phyloP scores from a whole-genome alignment of 2,113 vertebrate species.

The Gallinago jamesoni region DNA sequence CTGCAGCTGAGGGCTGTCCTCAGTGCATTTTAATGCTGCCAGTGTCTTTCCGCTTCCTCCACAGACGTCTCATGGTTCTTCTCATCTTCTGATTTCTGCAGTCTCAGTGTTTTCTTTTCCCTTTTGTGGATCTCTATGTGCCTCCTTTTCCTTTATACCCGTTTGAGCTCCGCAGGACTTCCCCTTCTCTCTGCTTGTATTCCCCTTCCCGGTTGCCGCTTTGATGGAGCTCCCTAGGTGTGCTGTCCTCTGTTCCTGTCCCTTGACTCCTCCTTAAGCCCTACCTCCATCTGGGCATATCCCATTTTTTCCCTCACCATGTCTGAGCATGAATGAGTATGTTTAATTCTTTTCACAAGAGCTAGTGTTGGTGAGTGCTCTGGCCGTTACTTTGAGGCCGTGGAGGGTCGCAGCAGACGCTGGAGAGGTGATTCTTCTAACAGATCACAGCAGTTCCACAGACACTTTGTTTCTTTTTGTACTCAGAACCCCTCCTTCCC shows the following conservation, averaged over 20 bases:
- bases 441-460: not conserved
- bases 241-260: not conserved
- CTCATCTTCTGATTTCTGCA: constrained; percentile 29
- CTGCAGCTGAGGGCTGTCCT: not conserved
- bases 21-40: not conserved
- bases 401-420: not conserved
- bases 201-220: not conserved
- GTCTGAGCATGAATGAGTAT: not conserved
- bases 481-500: not conserved
- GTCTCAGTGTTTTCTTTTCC: not conserved
- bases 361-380: not conserved
- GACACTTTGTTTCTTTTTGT: not conserved
- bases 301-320: not conserved
- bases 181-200: not conserved
- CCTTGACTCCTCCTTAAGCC: not conserved
- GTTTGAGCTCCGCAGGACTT: not conserved
- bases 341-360: not conserved
- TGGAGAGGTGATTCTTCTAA: not conserved
- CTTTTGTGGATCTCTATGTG: not conserved
- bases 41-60: constrained; percentile 5
- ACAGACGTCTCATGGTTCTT: not conserved
- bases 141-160: not conserved
- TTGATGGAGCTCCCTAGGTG: not conserved
- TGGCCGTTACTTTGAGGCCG: rapidly evolving
- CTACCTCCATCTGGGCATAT: not conserved